phyloP scores from a whole-genome alignment of 1,140 invertebrate genomes.

The Danaus melanippus region DNA sequence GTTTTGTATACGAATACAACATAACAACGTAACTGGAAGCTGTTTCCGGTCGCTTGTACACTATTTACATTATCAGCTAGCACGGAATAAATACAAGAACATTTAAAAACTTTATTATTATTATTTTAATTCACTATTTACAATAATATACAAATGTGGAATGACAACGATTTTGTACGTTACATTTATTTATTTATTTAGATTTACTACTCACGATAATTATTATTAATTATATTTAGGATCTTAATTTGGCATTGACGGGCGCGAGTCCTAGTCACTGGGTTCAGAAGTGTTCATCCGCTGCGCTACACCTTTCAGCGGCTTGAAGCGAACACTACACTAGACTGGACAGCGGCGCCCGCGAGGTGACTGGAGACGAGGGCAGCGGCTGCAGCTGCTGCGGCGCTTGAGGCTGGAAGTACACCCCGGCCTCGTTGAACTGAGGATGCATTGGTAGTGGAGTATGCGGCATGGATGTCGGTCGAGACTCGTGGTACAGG shows the following conservation, averaged over 20 bases:
- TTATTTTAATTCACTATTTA: slow-evolving; percentile 32
- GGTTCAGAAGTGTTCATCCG: slow-evolving; percentile 46
- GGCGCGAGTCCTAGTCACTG: slow-evolving; percentile 29
- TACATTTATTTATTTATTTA: slow-evolving; percentile 39
- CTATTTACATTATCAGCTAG: slow-evolving; percentile 56
- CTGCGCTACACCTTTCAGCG: slow-evolving; percentile 34
- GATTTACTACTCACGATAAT: slow-evolving; percentile 22
- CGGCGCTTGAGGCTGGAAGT: slow-evolving; percentile 63
- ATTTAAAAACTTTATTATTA: slow-evolving; percentile 35
- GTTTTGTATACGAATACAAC: slow-evolving; percentile 9
- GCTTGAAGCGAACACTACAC: slow-evolving; percentile 66
- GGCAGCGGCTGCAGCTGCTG: slow-evolving; percentile 61
- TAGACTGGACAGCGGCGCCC: slow-evolving; percentile 66
- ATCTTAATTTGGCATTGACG: slow-evolving; percentile 33
- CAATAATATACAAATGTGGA: slow-evolving; percentile 55
- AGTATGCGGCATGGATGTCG: slow-evolving; percentile 70
- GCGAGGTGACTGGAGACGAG: slow-evolving; percentile 61
- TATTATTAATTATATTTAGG: slow-evolving; percentile 15
- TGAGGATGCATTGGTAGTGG: slow-evolving; percentile 68
- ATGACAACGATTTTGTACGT: slow-evolving; percentile 62
- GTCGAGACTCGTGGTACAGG: slow-evolving; percentile 89
- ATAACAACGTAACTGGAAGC: slow-evolving; percentile 31
- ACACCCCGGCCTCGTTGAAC: slow-evolving; percentile 63
- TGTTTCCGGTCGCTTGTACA: slow-evolving; percentile 24
- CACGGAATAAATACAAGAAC: slow-evolving; percentile 53